Evolutionary conservation across 2,888 invertebrate genomes (phyloP), one percentile per base, ranked within the genome.

Genomic region (Endomychus coccineus): DNA sequence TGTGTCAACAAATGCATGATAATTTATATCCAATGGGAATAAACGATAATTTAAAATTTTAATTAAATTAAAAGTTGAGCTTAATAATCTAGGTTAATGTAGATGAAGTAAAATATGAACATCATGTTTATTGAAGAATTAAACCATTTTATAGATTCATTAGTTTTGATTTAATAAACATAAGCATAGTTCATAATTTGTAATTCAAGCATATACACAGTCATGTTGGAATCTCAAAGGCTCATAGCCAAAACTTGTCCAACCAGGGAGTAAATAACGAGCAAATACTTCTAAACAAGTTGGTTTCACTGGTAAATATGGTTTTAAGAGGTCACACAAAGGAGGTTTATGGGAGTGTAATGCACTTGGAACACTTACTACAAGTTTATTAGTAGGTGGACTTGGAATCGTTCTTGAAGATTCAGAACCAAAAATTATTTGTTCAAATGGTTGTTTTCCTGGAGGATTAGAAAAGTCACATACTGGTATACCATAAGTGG

Each of bases 271-370:
- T 13, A 96, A 73, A 64, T 90, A 91, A 47, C 97, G 73, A 1
- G 95, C 94, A 69, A 95, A 97, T 34, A 97, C 62, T 67, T 97
- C 97, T 48, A 95, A 65, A 50, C 82, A 82, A 43, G 74, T 70
- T 3, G 80, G 73, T 15, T 74, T 62, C 25, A 66, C 55, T 10
- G 69, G 69, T 4, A 84, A 46, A 60, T 71, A 80, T 1, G 68
- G 59, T 45, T 68, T 62, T 29, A 89, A 57, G 14, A 88, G 51
- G 55, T 84, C 86, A 80, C 69, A 24, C 35, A 96, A 66, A 1
- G 94, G 92, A 23, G 95, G 95, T 66, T 97, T 97, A 61, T 94
- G 91, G 0, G 96, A 96, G 67, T 96, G 95, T 39, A 95, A 71
- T 10, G 86, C 82, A 67, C 92, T 92, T 0, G 96, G 95, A 13